Evolutionary conservation across 2,113 vertebrate species (phyloP).

Genomic region (Zootoca vivipara): DNA sequence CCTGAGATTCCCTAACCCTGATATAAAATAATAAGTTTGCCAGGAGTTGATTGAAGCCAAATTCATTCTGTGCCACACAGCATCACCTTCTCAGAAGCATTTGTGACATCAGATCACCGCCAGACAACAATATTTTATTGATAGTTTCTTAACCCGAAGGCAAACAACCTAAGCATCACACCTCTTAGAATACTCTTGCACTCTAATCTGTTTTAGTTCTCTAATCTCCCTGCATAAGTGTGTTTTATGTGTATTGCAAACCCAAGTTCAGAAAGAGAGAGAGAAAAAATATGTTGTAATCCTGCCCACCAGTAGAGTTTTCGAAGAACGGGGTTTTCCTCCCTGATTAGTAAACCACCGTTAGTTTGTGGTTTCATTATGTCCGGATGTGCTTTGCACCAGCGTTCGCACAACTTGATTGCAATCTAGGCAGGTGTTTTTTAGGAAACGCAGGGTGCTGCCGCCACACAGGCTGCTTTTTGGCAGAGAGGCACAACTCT

Average conservation of each 20-base stretch:
- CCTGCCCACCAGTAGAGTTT: not conserved
- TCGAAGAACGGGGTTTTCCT: constrained; percentile 29
- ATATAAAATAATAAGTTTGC: not conserved
- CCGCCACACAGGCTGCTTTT: constrained; percentile 68
- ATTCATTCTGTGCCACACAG: not conserved
- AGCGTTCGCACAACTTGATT: not conserved
- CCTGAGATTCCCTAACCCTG: not conserved
- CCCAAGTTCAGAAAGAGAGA: not conserved
- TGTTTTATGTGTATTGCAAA: too few relatives aligned
- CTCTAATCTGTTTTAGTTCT: not conserved
- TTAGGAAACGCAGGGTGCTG: constrained; percentile 69
- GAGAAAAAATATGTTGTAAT: not conserved
- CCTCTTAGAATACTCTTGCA: not conserved
- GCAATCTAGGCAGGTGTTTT: constrained; percentile 66
- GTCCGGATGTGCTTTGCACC: constrained; percentile 48
- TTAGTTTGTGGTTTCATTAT: constrained; percentile 62
- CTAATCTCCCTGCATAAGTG: not conserved
- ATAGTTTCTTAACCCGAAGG: not conserved
- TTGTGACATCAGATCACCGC: not conserved
- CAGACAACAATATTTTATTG: not conserved
- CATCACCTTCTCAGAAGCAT: not conserved
- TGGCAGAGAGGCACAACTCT: constrained; percentile 48
- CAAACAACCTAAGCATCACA: not conserved
- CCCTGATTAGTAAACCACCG: not conserved
- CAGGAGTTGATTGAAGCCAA: not conserved